phyloP scores from a whole-genome alignment of 1,140 invertebrate species.

The Drosophila ambigua region DNA sequence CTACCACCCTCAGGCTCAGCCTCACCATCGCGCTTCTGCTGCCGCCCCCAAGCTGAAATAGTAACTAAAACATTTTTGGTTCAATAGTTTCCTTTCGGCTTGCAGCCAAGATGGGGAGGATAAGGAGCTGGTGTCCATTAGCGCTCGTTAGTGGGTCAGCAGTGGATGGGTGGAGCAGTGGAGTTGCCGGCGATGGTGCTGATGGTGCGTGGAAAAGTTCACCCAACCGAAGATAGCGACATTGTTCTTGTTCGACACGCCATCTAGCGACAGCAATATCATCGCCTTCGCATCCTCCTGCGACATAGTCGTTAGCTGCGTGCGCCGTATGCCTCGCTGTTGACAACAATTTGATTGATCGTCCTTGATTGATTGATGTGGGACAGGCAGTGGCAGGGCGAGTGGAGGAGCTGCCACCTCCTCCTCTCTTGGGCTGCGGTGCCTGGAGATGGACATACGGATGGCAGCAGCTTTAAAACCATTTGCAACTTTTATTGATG shows the following conservation, averaged over 20 bases:
- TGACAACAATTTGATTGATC: conserved; percentile 80
- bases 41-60: background rate
- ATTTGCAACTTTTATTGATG: conserved; percentile 77
- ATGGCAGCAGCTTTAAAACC: conserved; percentile 60
- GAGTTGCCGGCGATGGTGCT: background rate
- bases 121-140: conserved; percentile 56
- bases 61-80: conserved; percentile 59
- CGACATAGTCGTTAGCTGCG: conserved; percentile 52
- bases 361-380: conserved; percentile 75
- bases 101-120: too few species aligned
- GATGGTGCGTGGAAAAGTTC: conserved; percentile 44
- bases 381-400: background rate
- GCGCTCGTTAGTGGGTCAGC: conserved; percentile 60
- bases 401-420: background rate
- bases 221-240: conserved; percentile 48
- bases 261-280: conserved; percentile 65
- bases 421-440: background rate
- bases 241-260: conserved; percentile 75
- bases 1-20: background rate
- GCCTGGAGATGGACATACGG: too few species aligned
- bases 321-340: conserved; percentile 41
- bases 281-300: conserved; percentile 19
- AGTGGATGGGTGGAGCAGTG: background rate
- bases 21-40: too few species aligned
- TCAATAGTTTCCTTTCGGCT: conserved; percentile 58